These are phyloP conservation scores for Philonicus albiceps DNA, from an alignment of 2,888 invertebrate species.

Conservation along the genomic window DNA sequence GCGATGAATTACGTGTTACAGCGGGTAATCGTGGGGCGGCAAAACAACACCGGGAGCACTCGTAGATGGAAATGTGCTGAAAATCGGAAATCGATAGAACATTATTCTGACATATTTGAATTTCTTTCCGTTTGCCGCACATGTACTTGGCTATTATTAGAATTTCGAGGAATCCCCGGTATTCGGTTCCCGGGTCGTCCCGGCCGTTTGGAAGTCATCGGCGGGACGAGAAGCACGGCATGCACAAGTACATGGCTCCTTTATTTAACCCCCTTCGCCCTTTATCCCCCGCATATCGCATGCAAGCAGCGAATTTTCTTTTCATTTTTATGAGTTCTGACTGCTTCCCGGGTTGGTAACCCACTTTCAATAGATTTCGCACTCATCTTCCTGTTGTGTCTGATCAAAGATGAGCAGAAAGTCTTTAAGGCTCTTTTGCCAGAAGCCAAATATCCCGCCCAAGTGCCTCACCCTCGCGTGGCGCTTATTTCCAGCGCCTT, in stretches of 20 bases:
- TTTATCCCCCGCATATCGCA: background rate
- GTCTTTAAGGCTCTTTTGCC: constrained; percentile 34
- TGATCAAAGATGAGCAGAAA: constrained; percentile 37
- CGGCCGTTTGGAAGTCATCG: background rate
- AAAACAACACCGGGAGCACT: constrained; percentile 22
- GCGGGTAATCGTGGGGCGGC: background rate
- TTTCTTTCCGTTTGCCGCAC: constrained; percentile 9
- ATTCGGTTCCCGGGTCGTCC: background rate
- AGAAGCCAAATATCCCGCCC: background rate
- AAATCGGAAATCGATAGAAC: constrained; percentile 44
- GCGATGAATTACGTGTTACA: constrained; percentile 15
- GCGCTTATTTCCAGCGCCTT: constrained; percentile 27
- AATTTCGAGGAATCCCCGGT: background rate
- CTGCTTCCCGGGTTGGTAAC: constrained; percentile 21
- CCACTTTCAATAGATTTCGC: constrained; percentile 25
- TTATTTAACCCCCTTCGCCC: background rate
- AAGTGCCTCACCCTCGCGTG: background rate
- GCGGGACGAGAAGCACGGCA: background rate
- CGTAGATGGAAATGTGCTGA: constrained; percentile 40
- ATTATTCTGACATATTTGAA: constrained; percentile 46
- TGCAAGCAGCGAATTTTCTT: constrained; percentile 29
- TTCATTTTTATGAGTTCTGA: constrained; percentile 41
- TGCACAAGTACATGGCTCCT: constrained; percentile 18
- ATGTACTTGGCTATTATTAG: constrained; percentile 31
- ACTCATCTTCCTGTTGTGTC: constrained; percentile 33